Evolutionary conservation across 2,888 invertebrate genomes (phyloP).

Genomic region (Drosophila ustulata): DNA sequence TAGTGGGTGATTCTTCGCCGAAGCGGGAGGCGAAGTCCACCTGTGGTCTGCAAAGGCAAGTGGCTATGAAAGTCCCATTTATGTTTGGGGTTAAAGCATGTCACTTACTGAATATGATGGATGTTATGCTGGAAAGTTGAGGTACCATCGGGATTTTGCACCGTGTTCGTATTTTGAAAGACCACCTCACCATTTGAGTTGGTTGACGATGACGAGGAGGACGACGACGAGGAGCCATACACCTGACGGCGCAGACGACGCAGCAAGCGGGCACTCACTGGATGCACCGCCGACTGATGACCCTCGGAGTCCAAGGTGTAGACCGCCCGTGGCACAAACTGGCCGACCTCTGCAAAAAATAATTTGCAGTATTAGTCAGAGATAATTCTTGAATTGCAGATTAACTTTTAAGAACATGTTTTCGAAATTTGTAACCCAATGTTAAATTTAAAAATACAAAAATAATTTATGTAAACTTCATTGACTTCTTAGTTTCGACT

Average conservation of each 20-base stretch:
- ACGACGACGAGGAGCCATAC: conserved; percentile 60
- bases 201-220: conserved; percentile 49
- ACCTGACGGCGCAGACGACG: conserved; percentile 77
- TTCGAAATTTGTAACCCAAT: no score
- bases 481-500: no score
- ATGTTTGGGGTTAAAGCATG: conserved; percentile 1
- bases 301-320: conserved; percentile 81
- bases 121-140: conserved; percentile 2
- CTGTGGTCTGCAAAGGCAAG: conserved; percentile 1
- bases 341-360: conserved; percentile 68
- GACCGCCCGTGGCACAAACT: conserved; percentile 81
- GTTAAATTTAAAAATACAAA: no score
- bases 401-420: no score
- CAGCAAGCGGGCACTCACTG: conserved; percentile 77
- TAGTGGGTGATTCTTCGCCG: conserved; percentile 53
- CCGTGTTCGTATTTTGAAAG: conserved; percentile 37
- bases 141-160: conserved; percentile 46
- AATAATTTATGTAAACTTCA: no score
- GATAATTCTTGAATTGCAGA: no score
- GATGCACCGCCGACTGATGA: conserved; percentile 77
- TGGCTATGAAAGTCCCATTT: background rate
- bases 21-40: conserved; percentile 39
- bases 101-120: conserved; percentile 26
- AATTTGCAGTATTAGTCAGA: background rate
- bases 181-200: conserved; percentile 42